These are phyloP conservation scores for Penaeus monodon DNA, from an alignment of 2,888 invertebrate species.

Conservation along the genomic window DNA sequence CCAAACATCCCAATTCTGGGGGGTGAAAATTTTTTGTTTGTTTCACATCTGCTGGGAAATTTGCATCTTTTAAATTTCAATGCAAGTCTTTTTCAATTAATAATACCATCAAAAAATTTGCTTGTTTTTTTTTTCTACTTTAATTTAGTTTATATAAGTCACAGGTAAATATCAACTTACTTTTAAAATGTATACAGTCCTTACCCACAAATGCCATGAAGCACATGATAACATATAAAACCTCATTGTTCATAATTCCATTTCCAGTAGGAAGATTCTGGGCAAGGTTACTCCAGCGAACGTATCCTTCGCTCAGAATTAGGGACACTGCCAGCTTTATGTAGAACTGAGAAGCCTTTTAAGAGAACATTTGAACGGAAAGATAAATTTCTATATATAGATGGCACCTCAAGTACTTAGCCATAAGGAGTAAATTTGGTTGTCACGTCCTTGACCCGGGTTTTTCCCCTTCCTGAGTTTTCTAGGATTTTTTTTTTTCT, in stretches of 20 bases:
- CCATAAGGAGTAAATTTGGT: too few species aligned
- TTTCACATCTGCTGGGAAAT: not conserved
- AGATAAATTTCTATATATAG: not conserved
- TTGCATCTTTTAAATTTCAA: not conserved
- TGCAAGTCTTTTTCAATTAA: not conserved
- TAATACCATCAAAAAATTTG: not conserved
- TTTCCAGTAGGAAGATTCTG: conserved; percentile 19
- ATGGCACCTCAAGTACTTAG: not conserved
- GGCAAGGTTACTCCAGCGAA: conserved; percentile 35
- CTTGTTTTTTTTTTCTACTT: too few species aligned
- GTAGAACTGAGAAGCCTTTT: conserved; percentile 50
- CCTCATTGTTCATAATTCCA: conserved; percentile 51
- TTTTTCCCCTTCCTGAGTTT: too few species aligned
- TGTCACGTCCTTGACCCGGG: too few species aligned
- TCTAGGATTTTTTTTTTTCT: too few species aligned
- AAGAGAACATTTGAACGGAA: conserved; percentile 10
- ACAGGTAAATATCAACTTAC: not conserved
- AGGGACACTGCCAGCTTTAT: conserved; percentile 45
- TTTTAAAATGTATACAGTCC: not conserved
- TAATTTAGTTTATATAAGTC: too few species aligned
- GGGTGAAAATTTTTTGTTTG: not conserved
- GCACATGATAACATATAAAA: conserved; percentile 55
- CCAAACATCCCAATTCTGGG: conserved; percentile 56
- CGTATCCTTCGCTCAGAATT: conserved; percentile 48
- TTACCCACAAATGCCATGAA: conserved; percentile 38